Evolutionary conservation across 2,888 invertebrate species (phyloP).

Genomic region (Ophion costatus): DNA sequence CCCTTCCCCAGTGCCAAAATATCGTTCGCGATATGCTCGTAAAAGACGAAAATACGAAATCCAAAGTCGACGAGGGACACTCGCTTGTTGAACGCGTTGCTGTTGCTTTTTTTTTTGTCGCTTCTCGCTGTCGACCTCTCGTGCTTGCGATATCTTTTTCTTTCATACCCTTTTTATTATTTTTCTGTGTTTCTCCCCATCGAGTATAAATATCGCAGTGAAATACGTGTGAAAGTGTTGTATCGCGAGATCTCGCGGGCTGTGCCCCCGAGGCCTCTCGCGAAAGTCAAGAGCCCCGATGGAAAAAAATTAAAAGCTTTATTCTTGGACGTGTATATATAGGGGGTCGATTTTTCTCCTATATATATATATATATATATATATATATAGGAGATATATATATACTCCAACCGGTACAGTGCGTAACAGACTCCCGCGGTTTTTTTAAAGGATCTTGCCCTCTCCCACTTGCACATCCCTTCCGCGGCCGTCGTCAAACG

Average conservation of each 20-base stretch:
- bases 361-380: not conserved
- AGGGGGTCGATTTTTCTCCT: not conserved
- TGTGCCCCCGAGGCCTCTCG: not conserved
- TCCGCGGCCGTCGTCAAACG: too few species aligned
- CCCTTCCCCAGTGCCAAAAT: too few species aligned
- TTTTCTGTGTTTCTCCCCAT: not conserved
- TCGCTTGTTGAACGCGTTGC: not conserved
- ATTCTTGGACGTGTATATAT: not conserved
- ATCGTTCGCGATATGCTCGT: too few species aligned
- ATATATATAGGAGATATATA: too few species aligned
- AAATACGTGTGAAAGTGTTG: conserved; percentile 29
- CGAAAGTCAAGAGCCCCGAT: not conserved
- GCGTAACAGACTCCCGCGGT: too few species aligned
- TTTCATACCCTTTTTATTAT: not conserved
- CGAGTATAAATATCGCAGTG: conserved; percentile 4
- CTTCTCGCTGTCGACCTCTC: too few species aligned
- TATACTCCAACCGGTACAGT: too few species aligned
- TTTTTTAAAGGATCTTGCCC: too few species aligned
- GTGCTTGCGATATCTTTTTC: not conserved
- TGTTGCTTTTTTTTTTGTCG: too few species aligned
- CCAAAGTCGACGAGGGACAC: not conserved
- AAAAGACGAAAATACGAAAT: too few species aligned
- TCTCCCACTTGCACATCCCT: too few species aligned
- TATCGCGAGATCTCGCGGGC: not conserved
- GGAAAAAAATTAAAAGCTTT: conserved; percentile 18